Evolutionary conservation across 2,888 invertebrate species (phyloP).

Genomic region (Habroteleia sp.): DNA sequence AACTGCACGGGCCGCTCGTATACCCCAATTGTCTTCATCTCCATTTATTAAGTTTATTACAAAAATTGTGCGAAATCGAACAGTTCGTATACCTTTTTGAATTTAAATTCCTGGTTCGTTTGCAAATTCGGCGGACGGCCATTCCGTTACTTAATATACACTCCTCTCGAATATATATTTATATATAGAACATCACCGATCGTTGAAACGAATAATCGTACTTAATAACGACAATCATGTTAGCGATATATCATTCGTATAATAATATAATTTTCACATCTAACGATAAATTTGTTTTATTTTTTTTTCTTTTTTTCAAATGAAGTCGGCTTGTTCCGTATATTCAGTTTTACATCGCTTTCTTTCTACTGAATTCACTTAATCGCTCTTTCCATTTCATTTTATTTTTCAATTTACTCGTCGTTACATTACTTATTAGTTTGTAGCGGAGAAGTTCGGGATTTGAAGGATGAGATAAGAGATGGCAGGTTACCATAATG

Average conservation of each 20-base stretch:
- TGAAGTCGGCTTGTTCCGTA: constrained; percentile 49
- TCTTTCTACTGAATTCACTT: not conserved
- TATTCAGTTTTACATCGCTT: no score
- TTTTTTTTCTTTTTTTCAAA: constrained; percentile 37
- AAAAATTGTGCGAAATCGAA: constrained; percentile 64
- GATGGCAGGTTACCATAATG: constrained; percentile 67
- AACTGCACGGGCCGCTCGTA: constrained; percentile 44
- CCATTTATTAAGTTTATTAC: constrained; percentile 17
- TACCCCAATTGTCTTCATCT: constrained; percentile 43
- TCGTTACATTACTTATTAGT: constrained; percentile 35
- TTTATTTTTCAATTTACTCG: constrained; percentile 9
- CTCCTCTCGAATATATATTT: constrained; percentile 58
- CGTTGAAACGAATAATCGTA: constrained; percentile 77
- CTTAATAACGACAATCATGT: constrained; percentile 78
- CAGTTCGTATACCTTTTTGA: constrained; percentile 53
- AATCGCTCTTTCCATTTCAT: constrained; percentile 2
- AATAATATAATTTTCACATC: constrained; percentile 80
- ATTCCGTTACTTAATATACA: constrained; percentile 56
- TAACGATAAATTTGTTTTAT: constrained; percentile 77
- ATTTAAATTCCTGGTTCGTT: constrained; percentile 3
- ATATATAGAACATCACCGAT: constrained; percentile 66
- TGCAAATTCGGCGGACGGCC: constrained; percentile 55
- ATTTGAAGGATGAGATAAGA: constrained; percentile 64
- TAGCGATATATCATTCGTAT: constrained; percentile 77
- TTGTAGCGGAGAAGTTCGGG: constrained; percentile 56